phyloP scores from a whole-genome alignment of 92 coral and sea anemone genomes.

The Montipora capitata region DNA sequence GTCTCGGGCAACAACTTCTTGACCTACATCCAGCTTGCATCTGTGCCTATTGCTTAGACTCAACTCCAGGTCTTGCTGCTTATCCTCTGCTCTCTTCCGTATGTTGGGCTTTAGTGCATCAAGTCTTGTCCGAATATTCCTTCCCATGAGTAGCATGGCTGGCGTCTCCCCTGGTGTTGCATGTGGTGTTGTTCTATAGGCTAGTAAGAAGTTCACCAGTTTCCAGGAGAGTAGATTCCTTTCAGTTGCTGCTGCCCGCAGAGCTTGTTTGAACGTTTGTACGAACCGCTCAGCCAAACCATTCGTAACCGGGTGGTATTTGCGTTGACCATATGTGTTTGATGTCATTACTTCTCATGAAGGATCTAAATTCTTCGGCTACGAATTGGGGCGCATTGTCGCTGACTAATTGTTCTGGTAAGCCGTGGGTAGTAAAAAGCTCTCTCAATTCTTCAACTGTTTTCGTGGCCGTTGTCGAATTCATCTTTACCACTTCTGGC shows the following conservation, averaged over 20 bases:
- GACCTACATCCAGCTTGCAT: no score
- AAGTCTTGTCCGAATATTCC: no score
- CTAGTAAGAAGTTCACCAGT: not conserved
- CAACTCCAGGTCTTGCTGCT: no score
- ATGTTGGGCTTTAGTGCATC: no score
- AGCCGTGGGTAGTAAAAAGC: slow-evolving; percentile 43
- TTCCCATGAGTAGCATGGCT: no score
- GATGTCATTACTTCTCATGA: not conserved
- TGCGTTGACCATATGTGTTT: slow-evolving; percentile 4
- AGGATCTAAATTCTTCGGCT: slow-evolving; percentile 34
- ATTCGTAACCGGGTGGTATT: slow-evolving; percentile 51
- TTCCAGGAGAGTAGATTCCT: slow-evolving; percentile 7
- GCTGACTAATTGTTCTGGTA: slow-evolving; percentile 56
- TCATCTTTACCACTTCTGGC: slow-evolving; percentile 22
- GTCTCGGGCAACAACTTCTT: no score
- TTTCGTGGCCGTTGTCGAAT: slow-evolving; percentile 41
- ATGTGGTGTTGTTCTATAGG: no score
- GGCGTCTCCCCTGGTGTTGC: no score
- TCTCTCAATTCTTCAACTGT: slow-evolving; percentile 55
- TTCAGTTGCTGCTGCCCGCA: not conserved
- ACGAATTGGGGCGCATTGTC: slow-evolving; percentile 63
- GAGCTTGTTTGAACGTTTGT: slow-evolving; percentile 36
- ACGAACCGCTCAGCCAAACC: slow-evolving; percentile 45
- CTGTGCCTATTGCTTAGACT: no score
- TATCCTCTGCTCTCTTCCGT: no score